Base-by-base conservation (phyloP, 2,113 vertebrate genomes). In the Dissostichus mawsoni region DNA sequence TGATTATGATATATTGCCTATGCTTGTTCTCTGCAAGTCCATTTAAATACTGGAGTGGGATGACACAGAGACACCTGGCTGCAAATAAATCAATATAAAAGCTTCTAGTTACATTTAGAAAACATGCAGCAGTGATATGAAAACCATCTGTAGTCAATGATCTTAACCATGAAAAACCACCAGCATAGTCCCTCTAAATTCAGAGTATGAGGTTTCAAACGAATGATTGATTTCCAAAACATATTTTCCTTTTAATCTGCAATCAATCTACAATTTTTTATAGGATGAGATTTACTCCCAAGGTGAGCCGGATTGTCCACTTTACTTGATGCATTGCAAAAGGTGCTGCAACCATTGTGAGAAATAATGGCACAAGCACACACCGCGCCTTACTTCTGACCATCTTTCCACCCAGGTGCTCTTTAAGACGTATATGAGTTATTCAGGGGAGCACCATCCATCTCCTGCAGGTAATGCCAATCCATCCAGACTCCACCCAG, bases 381-480 rank as follows among this genome's bases (percentile, higher is more conserved):
- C 45, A 44, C 53, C 47, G 2, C 5, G 16, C 50, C 51, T 67
- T 18, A 53, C 69, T 55, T 67, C 29, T 47, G 69, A 88, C 85
- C 53, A 62, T 84, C 82, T 75, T 81, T 84, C 83, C 70, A 67
- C 73, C 66, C 79, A 74, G 75, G 41, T 87, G 55, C 73, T 76
- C 74, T 84, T 81, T 73, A 73, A 86, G 83, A 83, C 13, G 5
- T 56, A 16, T 86, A 80, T 63, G 78, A 91, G 85, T 87, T 91
- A 90, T 93, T 92, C 80, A 74, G 64, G 56, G 79, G 23, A 57
- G 63, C 77, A 45, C n/a, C 79, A 93, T 93, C 81, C 77, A 86
- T 93, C 87, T 90, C 79, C 67, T 50, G 51, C n/a, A 82, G 66
- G 85, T 58, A 52, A 68, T 78, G 76, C 79, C 87, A 80, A 89